Base-by-base conservation (phyloP, 2,797 vertebrate genomes). In the Brotogeris chrysoptera region DNA sequence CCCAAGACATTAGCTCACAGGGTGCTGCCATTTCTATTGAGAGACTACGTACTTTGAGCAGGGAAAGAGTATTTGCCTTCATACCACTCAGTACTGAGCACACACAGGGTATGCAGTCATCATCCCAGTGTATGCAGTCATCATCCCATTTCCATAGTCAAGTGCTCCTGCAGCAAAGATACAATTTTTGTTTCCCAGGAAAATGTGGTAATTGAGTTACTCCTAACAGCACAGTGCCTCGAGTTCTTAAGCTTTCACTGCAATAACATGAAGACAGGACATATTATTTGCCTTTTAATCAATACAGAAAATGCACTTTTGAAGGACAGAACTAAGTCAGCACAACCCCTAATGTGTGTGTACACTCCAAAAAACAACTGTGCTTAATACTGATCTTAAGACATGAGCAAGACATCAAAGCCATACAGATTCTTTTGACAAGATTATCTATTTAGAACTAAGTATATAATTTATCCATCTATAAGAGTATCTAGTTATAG, bases 301-400 rank as follows among this genome's bases (percentile, higher is more conserved):
- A 27, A 46, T 1, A 19, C 0, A 0, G 59, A 41, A 77, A 70
- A 79, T 0, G 9, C 2, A 21, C 16, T 72, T 81, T 28, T 32
- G 34, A 81, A 79, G 50, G 73, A 21, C 34, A 90, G 41, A 64
- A 39, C 24, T 0, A 2, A 63, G 41, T 6, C 57, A 61, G 9
- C 4, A 11, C 9, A 9, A 21, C 2, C 11, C 38, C 11, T 34
- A 25, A 30, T 0, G 0, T 1, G 43, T 1, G 2, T 3, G 3
- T 16, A 30, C 5, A 20, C 27, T 52, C 71, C 68, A 64, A 41
- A 52, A 84, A 66, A 5, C 17, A 13, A 9, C 50, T 50, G 9
- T 4, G 44, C 80, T 61, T 82, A 36, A 15, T 2, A 15, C 2
- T 18, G 38, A 13, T 6, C 25, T 9, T 24, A 9, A 70, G 12